Evolutionary conservation across 2,888 invertebrate genomes (phyloP), one percentile per base, ranked within the genome.

Genomic region (Drosophila pseudotakahashii): DNA sequence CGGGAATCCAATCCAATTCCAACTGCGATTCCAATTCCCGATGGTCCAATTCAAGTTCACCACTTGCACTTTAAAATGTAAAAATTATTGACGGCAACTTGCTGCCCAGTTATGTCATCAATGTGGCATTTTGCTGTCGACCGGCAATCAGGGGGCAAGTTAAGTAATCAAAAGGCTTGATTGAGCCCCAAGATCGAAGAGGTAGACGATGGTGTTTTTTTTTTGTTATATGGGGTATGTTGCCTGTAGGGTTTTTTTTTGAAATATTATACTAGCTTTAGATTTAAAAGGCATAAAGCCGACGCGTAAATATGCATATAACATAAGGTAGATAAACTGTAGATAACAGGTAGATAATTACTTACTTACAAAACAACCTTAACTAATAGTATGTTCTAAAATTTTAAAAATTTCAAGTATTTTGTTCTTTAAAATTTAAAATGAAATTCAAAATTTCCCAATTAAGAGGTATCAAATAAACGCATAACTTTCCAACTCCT

Each of bases 1-100:
- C 44, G 53, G 54, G 53, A 45, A 64, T 64, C 45, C 64, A 67
- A 45, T 39, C 67, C 63, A 16, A 66, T 47, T 42, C 66, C 66
- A 41, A 48, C 16, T 52, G 41, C 45, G 36, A 69, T 26, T 23
- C 48, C 73, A 70, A 76, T 74, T 79, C 89, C 87, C 85, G 57
- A 63, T 81, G 57, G 86, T 71, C 82, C 89, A 89, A 86, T 86
- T 89, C 72, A 75, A 72, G 82, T 78, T 89, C 82, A 80, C 55
- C 89, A 89, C 86, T 87, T 87, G 89, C 80, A 76, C 78, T 79
- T 76, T n/a, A 47, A 81, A 86, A 82, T 82, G 78, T 82, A 73
- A 76, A 83, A 83, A 79, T 79, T 81, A 83, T 72, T 73, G 72
- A 19, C 51, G 42, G 23, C 39, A 44, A 48, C 48, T 48, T 34